A percentile compares a stretch with the other conserved stretches of the same genome.
Evolutionary conservation across 2,888 invertebrate species (phyloP).

Genomic region (Sturmia bella): DNA sequence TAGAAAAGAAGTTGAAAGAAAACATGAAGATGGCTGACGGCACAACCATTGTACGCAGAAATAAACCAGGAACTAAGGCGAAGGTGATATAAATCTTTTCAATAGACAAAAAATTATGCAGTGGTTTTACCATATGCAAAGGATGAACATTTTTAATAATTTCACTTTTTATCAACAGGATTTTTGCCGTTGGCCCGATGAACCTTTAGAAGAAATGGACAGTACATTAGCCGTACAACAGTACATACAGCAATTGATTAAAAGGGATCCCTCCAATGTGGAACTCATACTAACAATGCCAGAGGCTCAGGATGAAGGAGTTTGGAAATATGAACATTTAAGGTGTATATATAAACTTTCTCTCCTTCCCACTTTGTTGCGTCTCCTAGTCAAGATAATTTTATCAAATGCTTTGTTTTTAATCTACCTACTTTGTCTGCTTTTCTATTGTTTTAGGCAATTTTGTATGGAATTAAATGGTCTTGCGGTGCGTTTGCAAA

Average conservation of each 20-base stretch:
- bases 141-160: background rate
- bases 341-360: constrained; percentile 83
- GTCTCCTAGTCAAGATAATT: background rate
- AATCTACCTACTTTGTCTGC: background rate
- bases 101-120: background rate
- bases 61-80: constrained; percentile 94
- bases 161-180: constrained; percentile 84
- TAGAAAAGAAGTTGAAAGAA: constrained; percentile 66
- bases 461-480: constrained; percentile 99
- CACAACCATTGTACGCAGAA: constrained; percentile 91
- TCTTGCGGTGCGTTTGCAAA: constrained; percentile 97
- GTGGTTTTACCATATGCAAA: background rate
- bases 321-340: constrained; percentile 99
- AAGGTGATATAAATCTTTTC: constrained; percentile 84
- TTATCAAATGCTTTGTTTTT: constrained; percentile 20
- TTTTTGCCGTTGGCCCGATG: constrained; percentile 98
- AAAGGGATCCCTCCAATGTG: constrained; percentile 95
- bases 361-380: too few relatives aligned
- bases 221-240: constrained; percentile 99
- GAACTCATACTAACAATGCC: constrained; percentile 97
- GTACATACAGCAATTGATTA: constrained; percentile 98
- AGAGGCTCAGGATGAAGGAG: constrained; percentile 98
- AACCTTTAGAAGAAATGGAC: constrained; percentile 99
- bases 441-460: constrained; percentile 86
- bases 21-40: constrained; percentile 93